Conservation (phyloP, 2,888 invertebrate genomes). For the Lochmaea crataegi region DNA sequence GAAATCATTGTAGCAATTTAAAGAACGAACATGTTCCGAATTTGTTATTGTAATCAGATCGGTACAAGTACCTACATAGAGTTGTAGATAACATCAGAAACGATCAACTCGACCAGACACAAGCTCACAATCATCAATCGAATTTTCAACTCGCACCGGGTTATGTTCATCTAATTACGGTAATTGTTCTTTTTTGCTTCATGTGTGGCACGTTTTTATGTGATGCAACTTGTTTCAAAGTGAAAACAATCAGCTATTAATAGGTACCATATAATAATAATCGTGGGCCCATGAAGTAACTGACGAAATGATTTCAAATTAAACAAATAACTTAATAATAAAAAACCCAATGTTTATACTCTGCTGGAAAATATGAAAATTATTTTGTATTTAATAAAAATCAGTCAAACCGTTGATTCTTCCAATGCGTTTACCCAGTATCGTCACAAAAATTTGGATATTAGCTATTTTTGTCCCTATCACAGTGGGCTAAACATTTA, state of each 20-base stretch:
- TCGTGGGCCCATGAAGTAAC: background rate
- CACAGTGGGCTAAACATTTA: too few species aligned
- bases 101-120: conserved; percentile 39
- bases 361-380: too few species aligned
- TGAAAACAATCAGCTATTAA: background rate
- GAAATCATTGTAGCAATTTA: conserved; percentile 55
- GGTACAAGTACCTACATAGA: conserved; percentile 47
- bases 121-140: conserved; percentile 31
- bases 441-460: too few species aligned
- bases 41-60: conserved; percentile 62
- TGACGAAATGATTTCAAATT: background rate
- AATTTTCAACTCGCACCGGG: conserved; percentile 18
- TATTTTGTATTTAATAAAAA: too few species aligned
- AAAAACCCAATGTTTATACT: too few species aligned
- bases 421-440: too few species aligned
- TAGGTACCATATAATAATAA: background rate
- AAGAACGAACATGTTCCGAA: conserved; percentile 58
- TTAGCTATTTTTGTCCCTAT: too few species aligned
- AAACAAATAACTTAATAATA: too few species aligned
- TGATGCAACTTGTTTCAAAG: conserved; percentile 2
- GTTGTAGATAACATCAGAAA: conserved; percentile 50
- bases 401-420: too few species aligned
- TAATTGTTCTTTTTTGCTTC: conserved; percentile 28
- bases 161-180: conserved; percentile 28
- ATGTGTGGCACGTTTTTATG: conserved; percentile 21